These are phyloP conservation scores for Mungos mungo DNA, from an alignment of 2,113 vertebrate genomes.

Conservation along the genomic window DNA sequence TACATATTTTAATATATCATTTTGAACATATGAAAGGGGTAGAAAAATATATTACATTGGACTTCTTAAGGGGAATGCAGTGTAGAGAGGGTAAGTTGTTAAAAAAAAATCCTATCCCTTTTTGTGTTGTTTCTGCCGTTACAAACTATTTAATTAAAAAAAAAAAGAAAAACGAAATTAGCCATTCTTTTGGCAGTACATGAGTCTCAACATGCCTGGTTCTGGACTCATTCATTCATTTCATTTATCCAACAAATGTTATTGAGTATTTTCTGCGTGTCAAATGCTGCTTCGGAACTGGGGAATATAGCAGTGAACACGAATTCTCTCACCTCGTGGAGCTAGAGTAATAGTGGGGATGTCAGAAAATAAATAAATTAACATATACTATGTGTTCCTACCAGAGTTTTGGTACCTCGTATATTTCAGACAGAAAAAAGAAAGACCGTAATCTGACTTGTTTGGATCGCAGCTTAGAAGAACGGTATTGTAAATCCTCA, in stretches of 20 bases:
- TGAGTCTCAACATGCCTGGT: background rate
- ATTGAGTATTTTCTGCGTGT: background rate
- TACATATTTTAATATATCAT: background rate
- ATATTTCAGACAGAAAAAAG: background rate
- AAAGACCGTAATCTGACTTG: background rate
- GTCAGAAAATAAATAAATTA: background rate
- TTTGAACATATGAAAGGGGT: background rate
- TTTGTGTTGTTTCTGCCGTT: background rate
- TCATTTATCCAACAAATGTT: background rate
- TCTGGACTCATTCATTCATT: background rate
- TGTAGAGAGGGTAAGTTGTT: background rate
- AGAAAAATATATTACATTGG: background rate
- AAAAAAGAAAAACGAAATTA: background rate
- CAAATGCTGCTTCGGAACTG: background rate
- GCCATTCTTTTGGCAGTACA: background rate
- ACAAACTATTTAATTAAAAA: background rate
- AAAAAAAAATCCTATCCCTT: background rate
- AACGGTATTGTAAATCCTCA: background rate
- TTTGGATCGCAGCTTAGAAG: background rate
- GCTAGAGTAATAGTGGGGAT: background rate
- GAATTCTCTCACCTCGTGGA: background rate
- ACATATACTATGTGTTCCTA: background rate
- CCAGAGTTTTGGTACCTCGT: background rate
- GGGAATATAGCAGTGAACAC: background rate
- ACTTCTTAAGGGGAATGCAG: background rate